Base-by-base conservation (phyloP, 2,888 invertebrate species). In the Helobdella robusta region DNA sequence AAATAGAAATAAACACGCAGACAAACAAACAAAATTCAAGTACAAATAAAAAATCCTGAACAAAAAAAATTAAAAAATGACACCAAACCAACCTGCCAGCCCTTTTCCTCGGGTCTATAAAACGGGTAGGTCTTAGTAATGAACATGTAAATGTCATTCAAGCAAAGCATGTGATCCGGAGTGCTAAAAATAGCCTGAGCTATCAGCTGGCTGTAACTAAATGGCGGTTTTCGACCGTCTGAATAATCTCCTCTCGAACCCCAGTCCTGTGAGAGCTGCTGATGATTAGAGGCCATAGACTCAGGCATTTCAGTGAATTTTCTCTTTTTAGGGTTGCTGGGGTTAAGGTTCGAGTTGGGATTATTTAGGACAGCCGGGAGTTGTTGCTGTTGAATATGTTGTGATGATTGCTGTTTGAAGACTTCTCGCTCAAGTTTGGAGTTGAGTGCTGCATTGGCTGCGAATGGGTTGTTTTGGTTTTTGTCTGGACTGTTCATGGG, bases 51-150 rank as follows among this genome's bases (percentile, higher is more conserved):
- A 15, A 40, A 15, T 15, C n/a, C 11, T 40, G n/a, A 15, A 40
- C n/a, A 40, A 15, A 40, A 15, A 15, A 15, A 40, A 40, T 15
- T 40, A 40, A 40, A 15, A 40, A 15, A n/a, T 15, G n/a, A 40
- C n/a, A 40, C 11, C n/a, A 15, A 15, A 40, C 44, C 11, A 15
- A 40, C 44, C 44, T 62, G 62, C 62, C 62, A 62, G 32, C 62
- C 62, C 32, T 62, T 62, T n/a, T 62, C 62, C 20, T 62, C 62
- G 0, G 62, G 62, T 35, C 44, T 46, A 30, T 62, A 62, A 35
- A 50, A 62, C 1, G 62, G 62, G 23, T 62, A 62, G 28, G 62
- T 62, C 34, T 62, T 62, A 28, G 62, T 62, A n/a, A 62, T 62
- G 50, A 46, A 62, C 44, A 62, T 28, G 23, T 62, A 62, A 46